Percentiles rank a stretch among this genome's conserved stretches.
phyloP scores from a whole-genome alignment of 2,888 invertebrate genomes.

The Cremastinae sp. region DNA sequence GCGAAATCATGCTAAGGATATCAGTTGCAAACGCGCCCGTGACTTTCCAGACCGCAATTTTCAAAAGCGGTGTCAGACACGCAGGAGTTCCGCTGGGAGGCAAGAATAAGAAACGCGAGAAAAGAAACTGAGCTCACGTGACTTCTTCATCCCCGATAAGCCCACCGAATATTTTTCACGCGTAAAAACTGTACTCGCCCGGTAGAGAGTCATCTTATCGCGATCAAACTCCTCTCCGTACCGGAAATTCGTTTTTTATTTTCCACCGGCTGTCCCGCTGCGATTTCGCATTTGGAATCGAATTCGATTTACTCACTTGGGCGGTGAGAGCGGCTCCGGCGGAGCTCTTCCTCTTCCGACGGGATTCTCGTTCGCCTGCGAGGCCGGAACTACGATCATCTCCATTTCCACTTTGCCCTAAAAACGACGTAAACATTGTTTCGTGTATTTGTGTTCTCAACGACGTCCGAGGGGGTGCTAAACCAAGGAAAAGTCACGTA shows the following conservation, averaged over 20 bases:
- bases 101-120: constrained; percentile 23
- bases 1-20: constrained; percentile 27
- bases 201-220: constrained; percentile 33
- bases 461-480: constrained; percentile 2
- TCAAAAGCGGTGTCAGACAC: constrained; percentile 32
- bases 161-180: neutral
- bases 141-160: constrained; percentile 34
- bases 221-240: constrained; percentile 38
- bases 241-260: neutral
- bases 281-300: neutral
- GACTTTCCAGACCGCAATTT: constrained; percentile 34
- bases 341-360: constrained; percentile 85
- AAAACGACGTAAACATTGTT: constrained; percentile 59
- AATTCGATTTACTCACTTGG: constrained; percentile 81
- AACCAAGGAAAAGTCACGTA: constrained; percentile 8
- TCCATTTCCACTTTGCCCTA: constrained; percentile 88
- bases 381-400: constrained; percentile 83
- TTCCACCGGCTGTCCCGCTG: no score
- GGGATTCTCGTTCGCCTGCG: constrained; percentile 84
- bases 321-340: constrained; percentile 84
- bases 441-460: constrained; percentile 3
- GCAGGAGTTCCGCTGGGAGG: constrained; percentile 19
- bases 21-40: constrained; percentile 11
- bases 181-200: constrained; percentile 31
- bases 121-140: constrained; percentile 28